These are phyloP conservation scores for Drosophila yooni DNA, from an alignment of 2,888 invertebrate species.

Conservation along the genomic window DNA sequence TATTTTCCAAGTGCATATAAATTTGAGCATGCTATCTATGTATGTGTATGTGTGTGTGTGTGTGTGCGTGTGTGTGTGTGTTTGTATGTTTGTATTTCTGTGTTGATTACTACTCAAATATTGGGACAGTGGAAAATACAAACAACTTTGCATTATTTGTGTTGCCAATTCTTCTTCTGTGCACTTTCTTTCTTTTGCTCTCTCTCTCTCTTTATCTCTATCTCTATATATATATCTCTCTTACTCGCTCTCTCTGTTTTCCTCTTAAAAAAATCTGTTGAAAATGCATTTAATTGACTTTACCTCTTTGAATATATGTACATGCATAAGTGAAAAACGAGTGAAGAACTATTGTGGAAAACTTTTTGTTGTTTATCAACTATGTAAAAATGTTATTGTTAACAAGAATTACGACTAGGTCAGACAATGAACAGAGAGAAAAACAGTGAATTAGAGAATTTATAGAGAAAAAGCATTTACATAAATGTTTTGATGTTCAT, in stretches of 20 bases:
- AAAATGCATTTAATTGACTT: constrained; percentile 6
- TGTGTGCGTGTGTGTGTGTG: not conserved
- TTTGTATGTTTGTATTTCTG: not conserved
- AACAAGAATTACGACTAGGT: not conserved
- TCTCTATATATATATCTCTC: not conserved
- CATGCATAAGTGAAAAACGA: not conserved
- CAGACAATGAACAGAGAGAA: not conserved
- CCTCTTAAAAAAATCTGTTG: not conserved
- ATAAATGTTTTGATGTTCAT: not conserved
- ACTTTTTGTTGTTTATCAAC: constrained; percentile 6
- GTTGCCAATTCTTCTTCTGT: constrained; percentile 4
- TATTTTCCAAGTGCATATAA: constrained; percentile 2
- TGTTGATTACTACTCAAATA: constrained; percentile 64
- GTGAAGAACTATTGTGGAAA: not conserved
- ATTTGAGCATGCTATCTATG: constrained; percentile 1
- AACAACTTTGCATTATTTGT: constrained; percentile 5
- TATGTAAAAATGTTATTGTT: not conserved
- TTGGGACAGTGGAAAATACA: constrained; percentile 28
- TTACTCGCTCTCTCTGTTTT: too few species aligned
- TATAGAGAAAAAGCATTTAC: not conserved
- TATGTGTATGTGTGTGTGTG: not conserved
- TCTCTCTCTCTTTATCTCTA: not conserved
- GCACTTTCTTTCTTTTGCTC: not conserved
- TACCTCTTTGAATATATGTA: not conserved
- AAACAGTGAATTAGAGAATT: not conserved